A percentile compares a stretch with the other conserved stretches of the same genome.
Evolutionary conservation across 2,113 vertebrate species (phyloP).

Genomic region (Genyomyrus donnyi): DNA sequence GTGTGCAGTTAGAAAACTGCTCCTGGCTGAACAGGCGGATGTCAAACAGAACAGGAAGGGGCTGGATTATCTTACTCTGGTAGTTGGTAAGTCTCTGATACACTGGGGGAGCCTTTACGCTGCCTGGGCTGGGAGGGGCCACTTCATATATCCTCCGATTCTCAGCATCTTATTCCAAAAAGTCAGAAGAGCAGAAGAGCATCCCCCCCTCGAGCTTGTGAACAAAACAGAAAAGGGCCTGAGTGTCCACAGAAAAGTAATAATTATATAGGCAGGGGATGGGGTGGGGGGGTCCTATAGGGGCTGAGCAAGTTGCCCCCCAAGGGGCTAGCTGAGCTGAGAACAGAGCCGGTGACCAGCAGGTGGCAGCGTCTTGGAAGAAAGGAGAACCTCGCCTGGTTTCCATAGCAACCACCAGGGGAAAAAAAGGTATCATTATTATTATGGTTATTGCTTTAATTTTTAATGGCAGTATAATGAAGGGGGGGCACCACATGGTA

Average conservation of each 20-base stretch:
- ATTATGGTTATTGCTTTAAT: not conserved
- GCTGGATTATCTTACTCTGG: conserved; percentile 9
- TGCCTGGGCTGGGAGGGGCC: not conserved
- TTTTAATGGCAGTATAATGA: not conserved
- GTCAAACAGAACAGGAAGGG: conserved; percentile 12
- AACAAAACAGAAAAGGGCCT: not conserved
- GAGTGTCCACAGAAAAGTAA: not conserved
- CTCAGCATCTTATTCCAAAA: not conserved
- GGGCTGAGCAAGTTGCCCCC: not conserved
- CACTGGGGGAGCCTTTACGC: not conserved
- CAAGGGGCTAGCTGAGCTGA: not conserved
- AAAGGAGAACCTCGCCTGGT: not conserved
- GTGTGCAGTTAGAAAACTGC: conserved; percentile 31
- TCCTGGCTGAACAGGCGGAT: conserved; percentile 32
- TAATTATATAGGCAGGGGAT: not conserved
- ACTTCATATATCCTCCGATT: not conserved
- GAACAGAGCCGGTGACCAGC: not conserved
- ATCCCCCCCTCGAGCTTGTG: not conserved
- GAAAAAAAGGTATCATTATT: not conserved
- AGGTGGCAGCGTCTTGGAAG: not conserved
- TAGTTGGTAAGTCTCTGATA: conserved; percentile 27
- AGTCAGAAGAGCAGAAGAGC: not conserved
- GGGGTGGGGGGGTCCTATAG: not conserved
- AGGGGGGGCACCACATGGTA: not conserved
- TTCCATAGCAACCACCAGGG: not conserved